Conservation (phyloP, 2,888 invertebrate genomes). For the Rhyacophila evoluta region DNA sequence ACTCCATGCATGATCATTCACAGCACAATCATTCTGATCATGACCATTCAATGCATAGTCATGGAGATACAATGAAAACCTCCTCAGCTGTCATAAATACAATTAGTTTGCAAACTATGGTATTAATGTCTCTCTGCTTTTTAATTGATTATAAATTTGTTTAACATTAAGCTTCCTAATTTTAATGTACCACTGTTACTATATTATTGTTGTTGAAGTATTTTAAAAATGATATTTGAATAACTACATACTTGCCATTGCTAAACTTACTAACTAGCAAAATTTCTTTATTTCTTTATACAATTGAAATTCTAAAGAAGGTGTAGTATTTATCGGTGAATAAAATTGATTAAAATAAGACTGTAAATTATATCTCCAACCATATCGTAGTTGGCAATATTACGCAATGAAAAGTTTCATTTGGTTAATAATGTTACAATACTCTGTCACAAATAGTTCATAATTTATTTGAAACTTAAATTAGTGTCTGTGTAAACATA, state of each 20-base stretch:
- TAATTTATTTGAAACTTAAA: background rate
- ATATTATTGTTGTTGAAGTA: slow-evolving; percentile 38
- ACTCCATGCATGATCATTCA: slow-evolving; percentile 48
- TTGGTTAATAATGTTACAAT: background rate
- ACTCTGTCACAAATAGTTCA: background rate
- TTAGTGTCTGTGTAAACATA: background rate
- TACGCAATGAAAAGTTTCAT: background rate
- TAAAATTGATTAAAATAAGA: slow-evolving; percentile 3
- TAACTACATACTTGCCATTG: slow-evolving; percentile 39
- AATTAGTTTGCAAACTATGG: background rate
- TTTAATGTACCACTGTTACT: slow-evolving; percentile 11
- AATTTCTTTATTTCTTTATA: background rate
- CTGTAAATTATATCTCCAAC: background rate
- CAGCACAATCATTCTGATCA: slow-evolving; percentile 42
- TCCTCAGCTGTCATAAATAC: slow-evolving; percentile 23
- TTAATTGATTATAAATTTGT: background rate
- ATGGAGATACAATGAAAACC: slow-evolving; percentile 26
- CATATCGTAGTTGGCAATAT: background rate
- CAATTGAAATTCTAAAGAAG: background rate
- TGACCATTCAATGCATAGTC: slow-evolving; percentile 13
- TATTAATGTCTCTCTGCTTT: background rate
- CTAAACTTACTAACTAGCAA: background rate
- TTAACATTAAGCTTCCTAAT: slow-evolving; percentile 2
- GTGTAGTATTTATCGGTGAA: background rate
- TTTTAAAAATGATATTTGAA: slow-evolving; percentile 10